Conservation (phyloP, 1,140 invertebrate genomes). For the Cheumatopsyche charites region DNA sequence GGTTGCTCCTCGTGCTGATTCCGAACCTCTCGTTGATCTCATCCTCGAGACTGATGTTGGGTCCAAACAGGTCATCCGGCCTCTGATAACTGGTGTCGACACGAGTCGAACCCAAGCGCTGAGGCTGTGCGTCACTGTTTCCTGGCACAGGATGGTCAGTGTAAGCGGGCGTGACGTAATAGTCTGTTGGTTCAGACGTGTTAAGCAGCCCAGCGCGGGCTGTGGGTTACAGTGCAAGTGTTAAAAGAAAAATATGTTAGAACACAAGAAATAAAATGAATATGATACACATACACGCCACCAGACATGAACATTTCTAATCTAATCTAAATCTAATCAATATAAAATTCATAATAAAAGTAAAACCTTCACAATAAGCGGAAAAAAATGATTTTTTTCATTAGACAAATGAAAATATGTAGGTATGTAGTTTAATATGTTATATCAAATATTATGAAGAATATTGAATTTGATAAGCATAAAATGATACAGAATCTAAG, state of each 20-base stretch:
- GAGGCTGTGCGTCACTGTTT: slow-evolving; percentile 54
- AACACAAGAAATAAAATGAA: neutral
- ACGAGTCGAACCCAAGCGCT: slow-evolving; percentile 46
- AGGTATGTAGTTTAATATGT: too few species aligned
- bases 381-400: too few species aligned
- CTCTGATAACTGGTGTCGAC: slow-evolving; percentile 49
- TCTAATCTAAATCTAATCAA: too few species aligned
- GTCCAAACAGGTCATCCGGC: slow-evolving; percentile 45
- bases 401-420: too few species aligned
- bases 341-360: too few species aligned
- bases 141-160: slow-evolving; percentile 53
- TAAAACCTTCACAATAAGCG: too few species aligned
- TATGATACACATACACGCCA: neutral
- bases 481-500: too few species aligned
- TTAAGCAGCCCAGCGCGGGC: slow-evolving; percentile 61
- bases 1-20: slow-evolving; percentile 61
- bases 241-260: slow-evolving; percentile 16
- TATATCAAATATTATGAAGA: too few species aligned
- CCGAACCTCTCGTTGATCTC: slow-evolving; percentile 68
- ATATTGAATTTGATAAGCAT: too few species aligned
- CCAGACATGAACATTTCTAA: too few species aligned
- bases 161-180: slow-evolving; percentile 58
- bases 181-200: slow-evolving; percentile 58
- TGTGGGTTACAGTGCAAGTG: slow-evolving; percentile 49
- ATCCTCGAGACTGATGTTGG: slow-evolving; percentile 58